Conservation (phyloP, 1,140 invertebrate genomes). For the Himalopsyche phryganea region DNA sequence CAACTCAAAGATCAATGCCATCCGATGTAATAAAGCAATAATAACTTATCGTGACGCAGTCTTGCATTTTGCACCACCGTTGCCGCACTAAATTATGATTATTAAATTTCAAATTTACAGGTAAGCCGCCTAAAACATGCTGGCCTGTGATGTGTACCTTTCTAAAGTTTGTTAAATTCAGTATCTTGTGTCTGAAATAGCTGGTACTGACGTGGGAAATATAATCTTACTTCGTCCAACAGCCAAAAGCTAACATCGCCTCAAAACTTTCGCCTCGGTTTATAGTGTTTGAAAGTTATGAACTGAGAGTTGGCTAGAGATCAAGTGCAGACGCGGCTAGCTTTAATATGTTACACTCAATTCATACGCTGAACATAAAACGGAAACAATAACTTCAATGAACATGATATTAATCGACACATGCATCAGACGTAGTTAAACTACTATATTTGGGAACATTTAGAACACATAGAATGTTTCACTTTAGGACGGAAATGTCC, state of each 20-base stretch:
- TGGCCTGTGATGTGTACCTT: too few species aligned
- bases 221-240: constrained; percentile 21
- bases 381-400: not conserved
- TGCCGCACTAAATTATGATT: too few species aligned
- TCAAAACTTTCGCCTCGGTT: constrained; percentile 21
- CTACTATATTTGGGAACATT: not conserved
- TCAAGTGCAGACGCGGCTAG: constrained; percentile 26
- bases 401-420: not conserved
- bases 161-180: constrained; percentile 1
- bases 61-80: too few species aligned
- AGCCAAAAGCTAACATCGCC: not conserved
- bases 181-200: constrained; percentile 17
- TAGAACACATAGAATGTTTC: not conserved
- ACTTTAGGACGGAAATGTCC: too few species aligned
- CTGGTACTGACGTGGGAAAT: constrained; percentile 14
- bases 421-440: not conserved
- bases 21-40: too few species aligned
- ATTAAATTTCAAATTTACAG: not conserved
- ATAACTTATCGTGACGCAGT: too few species aligned
- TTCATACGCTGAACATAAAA: constrained; percentile 3
- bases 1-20: too few species aligned
- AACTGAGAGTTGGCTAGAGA: constrained; percentile 17
- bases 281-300: constrained; percentile 20
- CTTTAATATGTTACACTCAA: constrained; percentile 22
- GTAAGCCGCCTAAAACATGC: not conserved